phyloP scores from a whole-genome alignment of 2,888 invertebrate species.

The Dascillus cervinus region DNA sequence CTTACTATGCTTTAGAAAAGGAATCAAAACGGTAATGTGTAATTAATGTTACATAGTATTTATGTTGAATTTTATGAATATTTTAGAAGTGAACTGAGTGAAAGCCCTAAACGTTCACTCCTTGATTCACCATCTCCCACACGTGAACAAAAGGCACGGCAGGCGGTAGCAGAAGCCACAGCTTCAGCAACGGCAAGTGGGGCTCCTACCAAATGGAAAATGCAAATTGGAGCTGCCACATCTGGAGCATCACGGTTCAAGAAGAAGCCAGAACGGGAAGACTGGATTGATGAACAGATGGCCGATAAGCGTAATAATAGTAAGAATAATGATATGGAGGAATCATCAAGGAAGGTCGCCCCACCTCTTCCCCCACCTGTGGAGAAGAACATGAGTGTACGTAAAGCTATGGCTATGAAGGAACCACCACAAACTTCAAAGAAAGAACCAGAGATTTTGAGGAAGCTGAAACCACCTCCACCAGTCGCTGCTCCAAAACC shows the following conservation, averaged over 20 bases:
- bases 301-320: constrained; percentile 9
- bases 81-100: constrained; percentile 32
- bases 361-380: constrained; percentile 35
- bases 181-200: constrained; percentile 45
- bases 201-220: constrained; percentile 58
- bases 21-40: constrained; percentile 48
- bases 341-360: constrained; percentile 7
- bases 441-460: constrained; percentile 29
- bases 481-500: constrained; percentile 27
- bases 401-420: constrained; percentile 57
- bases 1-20: constrained; percentile 73
- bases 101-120: constrained; percentile 29
- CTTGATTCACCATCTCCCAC: constrained; percentile 42
- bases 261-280: constrained; percentile 49
- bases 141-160: constrained; percentile 42
- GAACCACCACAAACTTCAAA: constrained; percentile 50
- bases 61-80: neutral
- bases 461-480: constrained; percentile 28
- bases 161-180: constrained; percentile 44
- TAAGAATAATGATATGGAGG: constrained; percentile 10
- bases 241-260: constrained; percentile 48
- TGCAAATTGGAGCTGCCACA: constrained; percentile 57
- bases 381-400: constrained; percentile 54
- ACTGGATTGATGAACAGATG: constrained; percentile 26
- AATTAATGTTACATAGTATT: neutral